Evolutionary conservation across 2,888 invertebrate species (phyloP).

Genomic region (Limnephilus auricula): DNA sequence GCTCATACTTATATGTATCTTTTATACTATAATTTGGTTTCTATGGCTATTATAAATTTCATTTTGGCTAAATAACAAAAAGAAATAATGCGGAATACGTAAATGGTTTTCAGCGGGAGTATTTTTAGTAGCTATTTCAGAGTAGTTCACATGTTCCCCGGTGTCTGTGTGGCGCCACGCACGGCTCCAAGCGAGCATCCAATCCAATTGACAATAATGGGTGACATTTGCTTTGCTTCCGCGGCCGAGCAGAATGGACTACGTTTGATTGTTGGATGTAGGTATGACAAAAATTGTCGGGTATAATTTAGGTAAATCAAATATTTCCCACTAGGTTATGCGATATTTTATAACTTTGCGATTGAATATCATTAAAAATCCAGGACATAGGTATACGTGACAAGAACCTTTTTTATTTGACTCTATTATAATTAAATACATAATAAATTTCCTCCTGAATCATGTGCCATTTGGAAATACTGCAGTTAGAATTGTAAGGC

Average conservation of each 20-base stretch:
- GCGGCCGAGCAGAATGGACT: neutral
- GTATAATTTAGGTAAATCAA: neutral
- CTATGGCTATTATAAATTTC: neutral
- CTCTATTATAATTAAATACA: neutral
- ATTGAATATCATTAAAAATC: neutral
- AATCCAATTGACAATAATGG: constrained; percentile 20
- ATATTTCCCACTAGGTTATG: neutral
- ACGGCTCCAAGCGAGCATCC: constrained; percentile 4
- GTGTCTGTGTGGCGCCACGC: neutral
- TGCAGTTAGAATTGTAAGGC: constrained; percentile 9
- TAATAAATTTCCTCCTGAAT: neutral
- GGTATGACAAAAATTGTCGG: neutral
- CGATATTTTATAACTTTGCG: neutral
- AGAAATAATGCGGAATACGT: neutral
- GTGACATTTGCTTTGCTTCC: neutral
- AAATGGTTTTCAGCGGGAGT: neutral
- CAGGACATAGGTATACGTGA: neutral
- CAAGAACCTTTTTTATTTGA: neutral
- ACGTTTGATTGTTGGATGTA: neutral
- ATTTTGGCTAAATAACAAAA: neutral
- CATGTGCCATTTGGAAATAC: neutral
- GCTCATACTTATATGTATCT: neutral
- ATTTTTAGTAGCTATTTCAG: neutral
- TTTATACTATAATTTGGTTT: neutral
- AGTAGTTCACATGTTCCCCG: neutral